Percentiles rank a stretch among this genome's conserved stretches.
Conservation (phyloP, 2,113 vertebrate genomes). For the Piaya cayana region DNA sequence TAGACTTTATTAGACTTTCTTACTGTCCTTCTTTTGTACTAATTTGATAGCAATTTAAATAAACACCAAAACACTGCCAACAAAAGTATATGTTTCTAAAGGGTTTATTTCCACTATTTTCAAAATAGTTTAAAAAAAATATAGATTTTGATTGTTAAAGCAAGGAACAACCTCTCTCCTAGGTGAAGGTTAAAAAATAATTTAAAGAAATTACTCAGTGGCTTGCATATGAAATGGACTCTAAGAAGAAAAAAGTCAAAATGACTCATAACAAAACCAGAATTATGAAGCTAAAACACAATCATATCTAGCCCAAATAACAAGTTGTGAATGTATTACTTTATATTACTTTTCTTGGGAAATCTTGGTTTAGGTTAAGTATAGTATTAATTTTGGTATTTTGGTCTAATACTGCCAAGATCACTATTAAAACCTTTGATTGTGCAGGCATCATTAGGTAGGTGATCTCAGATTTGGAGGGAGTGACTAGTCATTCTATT, state of each 20-base stretch:
- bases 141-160: background rate
- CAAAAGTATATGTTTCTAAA: background rate
- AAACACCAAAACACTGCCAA: background rate
- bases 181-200: background rate
- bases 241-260: background rate
- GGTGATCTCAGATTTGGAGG: background rate
- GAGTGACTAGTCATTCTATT: fast-evolving
- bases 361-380: background rate
- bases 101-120: background rate
- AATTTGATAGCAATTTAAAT: background rate
- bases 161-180: background rate
- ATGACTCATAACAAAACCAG: background rate
- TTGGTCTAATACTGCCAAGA: background rate
- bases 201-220: background rate
- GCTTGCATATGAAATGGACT: background rate
- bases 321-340: background rate
- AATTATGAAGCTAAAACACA: background rate
- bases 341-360: background rate
- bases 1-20: background rate
- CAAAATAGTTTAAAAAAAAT: background rate
- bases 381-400: background rate
- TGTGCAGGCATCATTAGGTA: background rate
- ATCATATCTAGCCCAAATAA: background rate
- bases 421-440: background rate
- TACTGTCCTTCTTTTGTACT: background rate